Conservation (phyloP, 2,797 vertebrate species). For the Muscicapa comitata region DNA sequence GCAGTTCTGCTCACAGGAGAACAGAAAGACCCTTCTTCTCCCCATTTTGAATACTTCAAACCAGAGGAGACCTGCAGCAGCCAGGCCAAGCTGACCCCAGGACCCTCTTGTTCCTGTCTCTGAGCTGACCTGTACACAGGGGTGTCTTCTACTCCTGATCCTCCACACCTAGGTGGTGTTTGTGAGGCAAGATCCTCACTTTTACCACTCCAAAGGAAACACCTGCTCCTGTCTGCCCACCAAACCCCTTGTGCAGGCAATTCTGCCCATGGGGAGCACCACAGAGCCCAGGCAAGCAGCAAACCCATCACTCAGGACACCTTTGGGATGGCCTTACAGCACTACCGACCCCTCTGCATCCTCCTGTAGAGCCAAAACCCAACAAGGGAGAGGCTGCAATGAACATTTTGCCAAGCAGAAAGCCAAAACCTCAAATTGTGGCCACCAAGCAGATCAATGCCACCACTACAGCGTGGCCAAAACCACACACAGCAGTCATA, state of each 20-base stretch:
- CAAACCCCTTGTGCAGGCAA: background rate
- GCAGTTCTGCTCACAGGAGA: background rate
- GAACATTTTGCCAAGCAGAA: background rate
- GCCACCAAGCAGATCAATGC: background rate
- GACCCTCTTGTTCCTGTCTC: background rate
- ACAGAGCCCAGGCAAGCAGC: background rate
- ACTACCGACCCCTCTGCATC: background rate
- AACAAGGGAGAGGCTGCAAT: accelerated
- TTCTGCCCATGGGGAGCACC: background rate
- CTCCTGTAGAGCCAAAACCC: background rate
- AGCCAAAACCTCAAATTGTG: background rate
- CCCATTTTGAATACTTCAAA: background rate
- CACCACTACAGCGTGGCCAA: accelerated
- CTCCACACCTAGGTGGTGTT: background rate
- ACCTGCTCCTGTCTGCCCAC: background rate
- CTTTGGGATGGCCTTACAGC: background rate
- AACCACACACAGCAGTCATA: background rate
- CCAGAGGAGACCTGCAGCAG: background rate
- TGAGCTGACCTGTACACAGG: accelerated
- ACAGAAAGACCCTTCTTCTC: background rate
- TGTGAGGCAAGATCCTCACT: background rate
- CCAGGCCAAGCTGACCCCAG: background rate
- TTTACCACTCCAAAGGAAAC: background rate
- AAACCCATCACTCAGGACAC: background rate
- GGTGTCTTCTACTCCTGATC: background rate